Evolutionary conservation across 2,888 invertebrate genomes (phyloP).

Genomic region (Zygogramma bicolorata): DNA sequence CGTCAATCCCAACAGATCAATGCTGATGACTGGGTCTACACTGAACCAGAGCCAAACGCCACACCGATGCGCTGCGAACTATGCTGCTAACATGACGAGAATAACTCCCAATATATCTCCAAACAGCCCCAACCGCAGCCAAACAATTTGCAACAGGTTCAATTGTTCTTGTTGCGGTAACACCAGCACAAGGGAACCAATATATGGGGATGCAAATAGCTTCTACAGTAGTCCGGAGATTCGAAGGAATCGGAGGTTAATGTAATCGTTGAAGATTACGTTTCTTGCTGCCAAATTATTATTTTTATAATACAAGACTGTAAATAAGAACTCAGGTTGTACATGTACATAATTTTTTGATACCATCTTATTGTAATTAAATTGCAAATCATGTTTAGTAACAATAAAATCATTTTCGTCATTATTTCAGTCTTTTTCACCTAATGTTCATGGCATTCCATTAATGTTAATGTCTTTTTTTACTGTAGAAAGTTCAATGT

Average conservation of each 20-base stretch:
- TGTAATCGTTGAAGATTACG: constrained; percentile 47
- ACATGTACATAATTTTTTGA: constrained; percentile 17
- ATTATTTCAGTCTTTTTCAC: background rate
- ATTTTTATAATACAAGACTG: constrained; percentile 29
- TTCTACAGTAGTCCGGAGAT: constrained; percentile 61
- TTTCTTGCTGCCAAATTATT: constrained; percentile 26
- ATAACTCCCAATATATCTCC: constrained; percentile 24
- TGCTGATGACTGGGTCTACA: constrained; percentile 5
- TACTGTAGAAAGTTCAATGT: no score
- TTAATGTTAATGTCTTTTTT: no score
- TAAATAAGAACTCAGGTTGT: constrained; percentile 33
- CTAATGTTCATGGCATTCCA: no score
- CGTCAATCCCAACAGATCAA: constrained; percentile 45
- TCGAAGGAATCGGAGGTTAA: constrained; percentile 60
- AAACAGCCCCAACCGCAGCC: background rate
- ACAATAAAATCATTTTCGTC: background rate
- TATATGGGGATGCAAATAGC: constrained; percentile 61
- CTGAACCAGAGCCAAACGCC: constrained; percentile 5
- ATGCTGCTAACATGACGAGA: constrained; percentile 23
- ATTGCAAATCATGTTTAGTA: background rate
- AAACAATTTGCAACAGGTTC: constrained; percentile 17
- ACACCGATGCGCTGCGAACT: constrained; percentile 36
- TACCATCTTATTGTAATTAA: background rate
- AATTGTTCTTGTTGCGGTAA: constrained; percentile 31
- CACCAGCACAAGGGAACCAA: constrained; percentile 52